Conservation (phyloP, 2,113 vertebrate species). For the Gobius niger region DNA sequence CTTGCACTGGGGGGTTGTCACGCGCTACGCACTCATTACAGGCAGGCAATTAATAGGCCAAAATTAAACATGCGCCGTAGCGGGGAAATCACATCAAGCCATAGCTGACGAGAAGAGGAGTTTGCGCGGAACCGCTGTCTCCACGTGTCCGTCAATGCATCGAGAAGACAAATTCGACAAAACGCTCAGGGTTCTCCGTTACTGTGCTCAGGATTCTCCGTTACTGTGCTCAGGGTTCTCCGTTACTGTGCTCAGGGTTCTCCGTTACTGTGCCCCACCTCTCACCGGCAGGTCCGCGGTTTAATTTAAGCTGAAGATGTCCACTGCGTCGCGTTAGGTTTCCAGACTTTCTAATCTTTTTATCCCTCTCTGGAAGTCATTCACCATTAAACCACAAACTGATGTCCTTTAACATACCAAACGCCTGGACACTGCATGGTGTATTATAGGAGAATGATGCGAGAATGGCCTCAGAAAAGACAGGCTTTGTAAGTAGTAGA, state of each 20-base stretch:
- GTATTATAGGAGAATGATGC: no score
- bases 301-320: slow-evolving; percentile 60
- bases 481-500: no score
- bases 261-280: slow-evolving; percentile 23
- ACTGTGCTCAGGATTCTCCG: slow-evolving; percentile 24
- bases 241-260: slow-evolving; percentile 58
- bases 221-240: slow-evolving; percentile 21
- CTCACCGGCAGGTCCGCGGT: slow-evolving; percentile 57
- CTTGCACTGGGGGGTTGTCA: background rate
- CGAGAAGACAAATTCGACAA: slow-evolving; percentile 56
- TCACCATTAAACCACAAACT: slow-evolving; percentile 47
- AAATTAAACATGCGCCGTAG: slow-evolving; percentile 4
- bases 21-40: background rate
- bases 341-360: slow-evolving; percentile 68
- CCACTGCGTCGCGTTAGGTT: slow-evolving; percentile 24
- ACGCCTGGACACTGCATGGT: no score
- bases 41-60: background rate
- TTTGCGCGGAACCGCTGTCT: background rate
- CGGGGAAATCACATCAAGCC: background rate
- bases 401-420: slow-evolving; percentile 14
- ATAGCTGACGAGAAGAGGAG: background rate
- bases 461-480: background rate
- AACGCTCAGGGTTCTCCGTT: slow-evolving; percentile 59
- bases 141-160: background rate
- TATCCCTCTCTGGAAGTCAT: slow-evolving; percentile 59